A percentile compares a stretch with the other conserved stretches of the same genome.
Evolutionary conservation across 1,140 invertebrate species (phyloP).

Genomic region (Phymastichus coffea): DNA sequence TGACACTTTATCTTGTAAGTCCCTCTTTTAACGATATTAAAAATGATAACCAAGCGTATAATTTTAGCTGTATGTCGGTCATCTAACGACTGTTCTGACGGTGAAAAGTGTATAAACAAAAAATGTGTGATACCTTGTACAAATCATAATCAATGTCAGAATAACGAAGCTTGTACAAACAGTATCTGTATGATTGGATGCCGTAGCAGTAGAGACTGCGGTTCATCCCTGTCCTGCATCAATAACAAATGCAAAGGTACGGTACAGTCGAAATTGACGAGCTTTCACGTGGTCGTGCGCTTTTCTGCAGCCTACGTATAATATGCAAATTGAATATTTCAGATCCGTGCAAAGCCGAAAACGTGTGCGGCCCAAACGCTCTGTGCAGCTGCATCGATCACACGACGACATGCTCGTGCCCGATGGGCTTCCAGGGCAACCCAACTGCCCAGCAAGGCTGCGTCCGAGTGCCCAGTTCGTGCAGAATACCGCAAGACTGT

Average conservation of each 20-base stretch:
- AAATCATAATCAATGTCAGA: slow-evolving; percentile 76
- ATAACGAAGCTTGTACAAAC: slow-evolving; percentile 75
- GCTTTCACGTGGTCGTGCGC: neutral
- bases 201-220: slow-evolving; percentile 78
- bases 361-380: slow-evolving; percentile 82
- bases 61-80: slow-evolving; percentile 73
- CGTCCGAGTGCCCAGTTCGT: slow-evolving; percentile 70
- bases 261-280: too few species aligned
- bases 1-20: neutral
- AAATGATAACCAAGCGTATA: neutral
- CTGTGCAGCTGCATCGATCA: slow-evolving; percentile 74
- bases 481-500: slow-evolving; percentile 67
- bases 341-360: slow-evolving; percentile 76
- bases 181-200: slow-evolving; percentile 81
- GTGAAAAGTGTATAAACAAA: slow-evolving; percentile 77
- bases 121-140: slow-evolving; percentile 76
- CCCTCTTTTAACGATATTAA: neutral
- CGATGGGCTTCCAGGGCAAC: slow-evolving; percentile 79
- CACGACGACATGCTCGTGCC: slow-evolving; percentile 73
- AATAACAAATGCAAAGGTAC: slow-evolving; percentile 74
- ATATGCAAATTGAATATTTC: slow-evolving; percentile 9
- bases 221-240: slow-evolving; percentile 73
- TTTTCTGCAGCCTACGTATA: neutral
- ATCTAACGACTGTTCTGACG: slow-evolving; percentile 73
- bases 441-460: slow-evolving; percentile 89